Conservation (phyloP, 2,797 vertebrate genomes). For the Parauchenoglanis ngamensis region DNA sequence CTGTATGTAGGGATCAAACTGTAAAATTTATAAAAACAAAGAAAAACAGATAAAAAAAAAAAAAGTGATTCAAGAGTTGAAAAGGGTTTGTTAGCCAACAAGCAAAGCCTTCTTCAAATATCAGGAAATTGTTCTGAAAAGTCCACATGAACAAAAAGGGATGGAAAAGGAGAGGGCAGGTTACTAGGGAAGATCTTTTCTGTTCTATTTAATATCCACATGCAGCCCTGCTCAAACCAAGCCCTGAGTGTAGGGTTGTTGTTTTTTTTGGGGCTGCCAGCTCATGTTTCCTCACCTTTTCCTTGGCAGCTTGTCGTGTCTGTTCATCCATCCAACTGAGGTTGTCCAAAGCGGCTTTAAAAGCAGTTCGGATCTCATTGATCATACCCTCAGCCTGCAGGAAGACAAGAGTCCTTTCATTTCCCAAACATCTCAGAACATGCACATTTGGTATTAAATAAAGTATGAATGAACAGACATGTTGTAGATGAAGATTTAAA, state of each 20-base stretch:
- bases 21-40: not conserved
- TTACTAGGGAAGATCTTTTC: not conserved
- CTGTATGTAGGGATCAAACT: no score
- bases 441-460: not conserved
- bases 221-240: not conserved
- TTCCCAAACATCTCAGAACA: not conserved
- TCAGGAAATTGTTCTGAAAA: not conserved
- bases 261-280: not conserved
- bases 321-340: slow-evolving; percentile 92
- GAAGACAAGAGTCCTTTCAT: not conserved
- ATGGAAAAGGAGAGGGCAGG: not conserved
- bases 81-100: not conserved
- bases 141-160: not conserved
- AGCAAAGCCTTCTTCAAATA: not conserved
- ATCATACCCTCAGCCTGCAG: slow-evolving; percentile 94
- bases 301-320: slow-evolving; percentile 88
- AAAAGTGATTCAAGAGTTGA: not conserved
- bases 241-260: not conserved
- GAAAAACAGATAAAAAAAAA: not conserved
- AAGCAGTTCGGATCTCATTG: slow-evolving; percentile 86
- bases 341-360: slow-evolving; percentile 83
- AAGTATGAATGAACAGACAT: not conserved
- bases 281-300: slow-evolving; percentile 80
- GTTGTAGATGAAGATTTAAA: not conserved
- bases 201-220: not conserved